Evolutionary conservation across 2,888 invertebrate genomes (phyloP).

Genomic region (Lasioglossum oenotherae): DNA sequence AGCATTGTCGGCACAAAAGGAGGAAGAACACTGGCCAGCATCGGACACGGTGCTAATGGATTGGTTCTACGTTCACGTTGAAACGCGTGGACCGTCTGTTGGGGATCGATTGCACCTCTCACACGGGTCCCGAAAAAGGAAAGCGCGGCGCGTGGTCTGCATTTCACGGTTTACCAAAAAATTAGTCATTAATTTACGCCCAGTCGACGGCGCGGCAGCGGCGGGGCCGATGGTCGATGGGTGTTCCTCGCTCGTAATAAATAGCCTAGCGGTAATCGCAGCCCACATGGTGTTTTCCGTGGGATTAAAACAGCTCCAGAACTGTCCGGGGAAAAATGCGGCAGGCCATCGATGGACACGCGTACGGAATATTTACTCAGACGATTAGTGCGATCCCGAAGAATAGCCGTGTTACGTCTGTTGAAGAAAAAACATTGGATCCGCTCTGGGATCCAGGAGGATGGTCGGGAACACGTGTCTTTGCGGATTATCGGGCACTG

Average conservation of each 20-base stretch:
- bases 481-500: conserved; percentile 59
- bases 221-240: conserved; percentile 41
- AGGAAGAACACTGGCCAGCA: conserved; percentile 58
- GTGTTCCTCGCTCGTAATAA: conserved; percentile 61
- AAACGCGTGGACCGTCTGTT: conserved; percentile 79
- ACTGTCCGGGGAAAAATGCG: conserved; percentile 26
- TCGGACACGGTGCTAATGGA: conserved; percentile 75
- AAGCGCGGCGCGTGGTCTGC: conserved; percentile 75
- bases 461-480: conserved; percentile 66
- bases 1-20: neutral
- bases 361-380: conserved; percentile 5
- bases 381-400: conserved; percentile 22
- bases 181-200: conserved; percentile 80
- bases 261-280: conserved; percentile 63
- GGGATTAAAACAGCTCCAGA: conserved; percentile 59
- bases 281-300: conserved; percentile 70
- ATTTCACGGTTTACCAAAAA: conserved; percentile 81
- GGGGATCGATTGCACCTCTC: conserved; percentile 63
- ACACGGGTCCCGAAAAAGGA: conserved; percentile 52
- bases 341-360: conserved; percentile 35
- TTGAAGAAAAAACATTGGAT: conserved; percentile 18
- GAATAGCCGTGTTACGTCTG: neutral
- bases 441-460: neutral
- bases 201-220: conserved; percentile 30
- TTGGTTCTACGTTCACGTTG: conserved; percentile 74